phyloP scores from a whole-genome alignment of 1,140 invertebrate genomes.

The Diploscapter pachys region DNA sequence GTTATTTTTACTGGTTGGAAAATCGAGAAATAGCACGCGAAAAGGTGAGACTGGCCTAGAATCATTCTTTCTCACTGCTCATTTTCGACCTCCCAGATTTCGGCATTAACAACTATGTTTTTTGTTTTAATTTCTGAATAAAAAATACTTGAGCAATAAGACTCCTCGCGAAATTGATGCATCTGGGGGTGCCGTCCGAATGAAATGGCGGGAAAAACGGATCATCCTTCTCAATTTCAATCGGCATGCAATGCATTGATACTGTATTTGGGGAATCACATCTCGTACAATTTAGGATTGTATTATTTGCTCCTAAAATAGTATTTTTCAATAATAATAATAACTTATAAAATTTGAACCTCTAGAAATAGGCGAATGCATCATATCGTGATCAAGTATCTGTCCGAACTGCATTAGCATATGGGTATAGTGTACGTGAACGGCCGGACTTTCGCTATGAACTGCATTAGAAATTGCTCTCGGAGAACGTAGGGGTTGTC shows the following conservation, averaged over 20 bases:
- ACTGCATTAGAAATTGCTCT: slow-evolving; percentile 79
- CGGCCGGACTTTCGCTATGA: slow-evolving; percentile 69
- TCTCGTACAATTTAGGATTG: slow-evolving; percentile 52
- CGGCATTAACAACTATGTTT: too few species aligned
- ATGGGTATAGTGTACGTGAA: slow-evolving; percentile 52
- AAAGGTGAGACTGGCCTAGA: too few species aligned
- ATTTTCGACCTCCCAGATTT: too few species aligned
- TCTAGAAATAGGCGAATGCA: slow-evolving; percentile 82
- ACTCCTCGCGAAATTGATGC: slow-evolving; percentile 88
- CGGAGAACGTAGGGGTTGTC: slow-evolving; percentile 65
- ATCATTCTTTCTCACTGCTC: too few species aligned
- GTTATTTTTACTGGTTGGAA: too few species aligned
- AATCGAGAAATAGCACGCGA: too few species aligned
- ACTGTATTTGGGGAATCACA: slow-evolving; percentile 53
- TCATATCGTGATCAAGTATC: slow-evolving; percentile 85
- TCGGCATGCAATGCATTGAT: slow-evolving; percentile 65
- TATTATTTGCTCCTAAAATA: slow-evolving; percentile 46
- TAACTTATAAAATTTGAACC: slow-evolving; percentile 58
- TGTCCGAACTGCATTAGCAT: slow-evolving; percentile 66
- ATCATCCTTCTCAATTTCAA: slow-evolving; percentile 65
- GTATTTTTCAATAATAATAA: not conserved
- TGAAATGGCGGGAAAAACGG: slow-evolving; percentile 66
- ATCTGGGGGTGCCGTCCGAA: slow-evolving; percentile 75
- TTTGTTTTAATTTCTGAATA: not conserved
- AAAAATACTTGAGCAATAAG: slow-evolving; percentile 74